Percentiles rank a stretch among this genome's conserved stretches.
Conservation (phyloP, 2,113 vertebrate species). For the Oplegnathus fasciatus region DNA sequence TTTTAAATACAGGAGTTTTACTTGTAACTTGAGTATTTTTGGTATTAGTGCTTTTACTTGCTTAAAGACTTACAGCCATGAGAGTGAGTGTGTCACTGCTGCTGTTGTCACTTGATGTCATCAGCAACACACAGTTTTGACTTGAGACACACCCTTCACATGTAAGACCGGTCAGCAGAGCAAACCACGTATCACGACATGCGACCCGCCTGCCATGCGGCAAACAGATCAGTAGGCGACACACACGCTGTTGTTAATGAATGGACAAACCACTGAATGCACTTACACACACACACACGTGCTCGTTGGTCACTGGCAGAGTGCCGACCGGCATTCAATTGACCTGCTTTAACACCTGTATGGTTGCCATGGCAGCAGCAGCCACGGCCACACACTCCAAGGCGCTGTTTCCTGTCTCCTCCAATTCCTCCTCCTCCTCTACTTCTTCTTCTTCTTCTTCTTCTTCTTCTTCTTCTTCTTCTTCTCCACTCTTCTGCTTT, state of each 20-base stretch:
- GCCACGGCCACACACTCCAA: slow-evolving; percentile 28
- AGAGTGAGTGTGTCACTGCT: neutral
- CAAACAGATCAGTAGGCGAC: slow-evolving; percentile 29
- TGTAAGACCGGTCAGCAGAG: neutral
- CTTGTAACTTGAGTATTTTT: too few species aligned
- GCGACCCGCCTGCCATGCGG: neutral
- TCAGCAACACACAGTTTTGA: neutral
- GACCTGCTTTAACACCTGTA: slow-evolving; percentile 76
- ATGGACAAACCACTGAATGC: slow-evolving; percentile 34
- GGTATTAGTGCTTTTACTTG: too few species aligned
- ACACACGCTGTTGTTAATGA: slow-evolving; percentile 31
- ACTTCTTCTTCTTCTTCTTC: neutral
- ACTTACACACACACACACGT: slow-evolving; percentile 30
- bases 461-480: neutral
- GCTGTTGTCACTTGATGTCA: neutral
- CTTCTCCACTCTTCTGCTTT: neutral
- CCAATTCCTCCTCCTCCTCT: slow-evolving; percentile 16
- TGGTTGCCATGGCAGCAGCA: slow-evolving; percentile 69
- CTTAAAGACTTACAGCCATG: too few species aligned
- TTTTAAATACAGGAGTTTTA: too few species aligned
- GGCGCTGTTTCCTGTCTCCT: slow-evolving; percentile 51
- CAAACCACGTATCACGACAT: neutral
- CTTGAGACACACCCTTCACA: too few species aligned
- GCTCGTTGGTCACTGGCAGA: slow-evolving; percentile 21
- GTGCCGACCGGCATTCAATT: slow-evolving; percentile 46